Conservation (phyloP, 64 coral and sea anemone genomes). For the Platygyra sinensis region DNA sequence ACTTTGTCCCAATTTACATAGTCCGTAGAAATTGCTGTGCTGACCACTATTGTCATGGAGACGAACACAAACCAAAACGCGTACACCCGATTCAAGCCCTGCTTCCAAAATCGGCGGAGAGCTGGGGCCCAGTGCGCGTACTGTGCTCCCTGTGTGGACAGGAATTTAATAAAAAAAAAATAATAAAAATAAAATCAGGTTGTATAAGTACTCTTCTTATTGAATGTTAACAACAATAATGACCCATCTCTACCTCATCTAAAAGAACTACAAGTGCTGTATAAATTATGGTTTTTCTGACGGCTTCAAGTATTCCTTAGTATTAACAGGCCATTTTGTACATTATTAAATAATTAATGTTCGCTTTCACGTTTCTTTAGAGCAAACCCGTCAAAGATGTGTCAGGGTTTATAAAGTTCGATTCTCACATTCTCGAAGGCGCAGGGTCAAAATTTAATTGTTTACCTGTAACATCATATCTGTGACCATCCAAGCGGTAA, state of each 20-base stretch:
- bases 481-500: constrained; percentile 95
- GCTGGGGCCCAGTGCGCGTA: constrained; percentile 80
- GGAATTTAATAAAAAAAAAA: neutral
- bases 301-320: too few relatives aligned
- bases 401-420: too few relatives aligned
- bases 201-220: too few relatives aligned
- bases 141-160: constrained; percentile 57
- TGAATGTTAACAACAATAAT: too few relatives aligned
- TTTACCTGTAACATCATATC: constrained; percentile 95
- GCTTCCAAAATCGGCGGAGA: constrained; percentile 70
- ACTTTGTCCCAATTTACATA: constrained; percentile 86
- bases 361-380: too few relatives aligned
- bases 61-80: constrained; percentile 78
- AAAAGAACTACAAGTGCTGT: too few relatives aligned
- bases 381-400: too few relatives aligned
- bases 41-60: constrained; percentile 75
- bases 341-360: too few relatives aligned
- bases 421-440: neutral
- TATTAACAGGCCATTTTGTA: too few relatives aligned
- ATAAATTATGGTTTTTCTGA: too few relatives aligned
- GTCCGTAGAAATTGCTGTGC: constrained; percentile 75
- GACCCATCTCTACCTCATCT: too few relatives aligned
- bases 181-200: neutral
- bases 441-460: neutral
- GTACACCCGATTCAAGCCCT: constrained; percentile 67